A percentile compares a stretch with the other conserved stretches of the same genome.
Conservation (phyloP, 2,797 vertebrate species). For the Poecile montanus region DNA sequence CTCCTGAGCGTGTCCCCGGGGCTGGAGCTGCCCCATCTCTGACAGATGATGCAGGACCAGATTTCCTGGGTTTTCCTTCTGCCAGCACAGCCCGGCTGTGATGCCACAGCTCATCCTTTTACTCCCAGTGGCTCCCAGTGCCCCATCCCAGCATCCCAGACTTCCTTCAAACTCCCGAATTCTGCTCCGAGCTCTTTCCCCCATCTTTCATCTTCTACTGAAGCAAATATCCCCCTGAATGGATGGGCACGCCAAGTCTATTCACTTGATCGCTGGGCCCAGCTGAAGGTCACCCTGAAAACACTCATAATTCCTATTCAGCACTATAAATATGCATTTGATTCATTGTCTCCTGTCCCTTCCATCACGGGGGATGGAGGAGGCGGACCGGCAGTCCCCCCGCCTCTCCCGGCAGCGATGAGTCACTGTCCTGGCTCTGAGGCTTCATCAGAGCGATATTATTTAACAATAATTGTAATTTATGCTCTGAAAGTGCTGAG, state of each 20-base stretch:
- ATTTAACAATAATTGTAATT: neutral
- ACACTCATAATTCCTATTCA: neutral
- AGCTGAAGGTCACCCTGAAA: conserved; percentile 53
- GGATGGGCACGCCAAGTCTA: neutral
- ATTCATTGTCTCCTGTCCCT: conserved; percentile 19
- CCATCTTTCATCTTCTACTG: neutral
- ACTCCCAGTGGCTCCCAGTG: neutral
- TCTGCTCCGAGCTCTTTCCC: rapidly evolving
- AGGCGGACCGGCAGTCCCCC: neutral
- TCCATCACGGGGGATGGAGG: neutral
- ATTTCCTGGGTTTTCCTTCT: neutral
- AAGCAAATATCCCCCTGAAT: neutral
- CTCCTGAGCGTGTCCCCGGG: neutral
- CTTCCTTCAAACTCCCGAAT: neutral
- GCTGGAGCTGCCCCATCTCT: neutral
- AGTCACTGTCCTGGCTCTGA: neutral
- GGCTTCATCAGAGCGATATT: neutral
- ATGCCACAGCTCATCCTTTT: neutral
- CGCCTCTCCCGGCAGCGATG: neutral
- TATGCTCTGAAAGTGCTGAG: rapidly evolving
- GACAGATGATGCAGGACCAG: neutral
- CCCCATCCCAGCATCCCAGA: neutral
- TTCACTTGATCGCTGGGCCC: neutral
- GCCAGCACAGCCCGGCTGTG: neutral
- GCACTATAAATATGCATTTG: conserved; percentile 43